phyloP scores from a whole-genome alignment of 2,797 vertebrate genomes.

The Leptatherina wallacei region DNA sequence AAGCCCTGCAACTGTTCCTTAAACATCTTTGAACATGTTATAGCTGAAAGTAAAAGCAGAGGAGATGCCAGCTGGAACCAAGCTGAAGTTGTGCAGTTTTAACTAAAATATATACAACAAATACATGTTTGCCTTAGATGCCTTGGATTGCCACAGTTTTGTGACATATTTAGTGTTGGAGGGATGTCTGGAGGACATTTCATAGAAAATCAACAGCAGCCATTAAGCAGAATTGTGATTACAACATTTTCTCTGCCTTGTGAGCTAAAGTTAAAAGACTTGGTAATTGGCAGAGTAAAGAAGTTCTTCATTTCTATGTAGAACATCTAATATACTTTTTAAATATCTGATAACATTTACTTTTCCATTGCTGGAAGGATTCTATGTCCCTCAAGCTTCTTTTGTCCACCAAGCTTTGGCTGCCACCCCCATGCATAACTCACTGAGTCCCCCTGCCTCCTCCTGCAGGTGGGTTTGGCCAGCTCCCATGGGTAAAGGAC shows the following conservation, averaged over 20 bases:
- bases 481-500: not conserved
- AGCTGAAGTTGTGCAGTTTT: slow-evolving; percentile 12
- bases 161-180: slow-evolving; percentile 43
- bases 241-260: not conserved
- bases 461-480: not conserved
- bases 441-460: not conserved
- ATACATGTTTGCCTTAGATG: slow-evolving; percentile 38
- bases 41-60: slow-evolving; percentile 42
- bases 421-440: too few relatives aligned
- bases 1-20: slow-evolving; percentile 42
- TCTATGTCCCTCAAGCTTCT: not conserved
- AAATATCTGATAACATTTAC: not conserved
- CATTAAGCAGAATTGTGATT: slow-evolving; percentile 14
- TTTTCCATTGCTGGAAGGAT: not conserved
- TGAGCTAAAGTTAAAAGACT: not conserved
- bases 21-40: slow-evolving; percentile 33
- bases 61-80: slow-evolving; percentile 41
- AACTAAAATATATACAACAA: slow-evolving; percentile 36
- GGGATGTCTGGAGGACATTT: slow-evolving; percentile 27
- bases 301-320: not conserved
- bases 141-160: slow-evolving; percentile 25
- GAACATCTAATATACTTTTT: too few relatives aligned
- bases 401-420: not conserved
- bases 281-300: not conserved
- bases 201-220: slow-evolving; percentile 4